phyloP scores from a whole-genome alignment of 2,113 vertebrate genomes.

The Oxyruncus cristatus region DNA sequence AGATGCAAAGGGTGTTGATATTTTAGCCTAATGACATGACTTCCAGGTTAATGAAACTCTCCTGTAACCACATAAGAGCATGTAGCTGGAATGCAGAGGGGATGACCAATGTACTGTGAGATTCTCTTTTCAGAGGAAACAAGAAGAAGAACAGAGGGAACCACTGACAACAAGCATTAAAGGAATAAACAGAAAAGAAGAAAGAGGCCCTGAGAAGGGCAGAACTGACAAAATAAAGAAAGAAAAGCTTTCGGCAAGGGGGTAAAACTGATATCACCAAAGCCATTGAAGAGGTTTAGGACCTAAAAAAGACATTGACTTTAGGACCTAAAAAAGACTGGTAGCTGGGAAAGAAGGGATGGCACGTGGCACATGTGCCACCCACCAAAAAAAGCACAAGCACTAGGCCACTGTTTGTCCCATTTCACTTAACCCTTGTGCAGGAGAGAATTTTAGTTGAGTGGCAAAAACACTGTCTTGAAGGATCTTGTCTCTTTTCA shows the following conservation, averaged over 20 bases:
- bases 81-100: neutral
- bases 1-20: neutral
- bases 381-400: neutral
- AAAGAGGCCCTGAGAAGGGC: neutral
- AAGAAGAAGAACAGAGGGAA: neutral
- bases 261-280: neutral
- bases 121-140: neutral
- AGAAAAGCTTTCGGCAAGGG: neutral
- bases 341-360: neutral
- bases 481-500: neutral
- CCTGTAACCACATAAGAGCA: neutral
- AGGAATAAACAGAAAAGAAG: neutral
- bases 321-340: neutral
- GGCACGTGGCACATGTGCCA: rapidly evolving
- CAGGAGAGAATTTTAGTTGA: neutral
- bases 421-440: neutral
- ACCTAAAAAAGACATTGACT: neutral
- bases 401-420: neutral
- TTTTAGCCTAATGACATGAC: neutral
- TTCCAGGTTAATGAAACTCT: neutral
- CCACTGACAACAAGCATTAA: neutral
- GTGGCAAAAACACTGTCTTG: neutral
- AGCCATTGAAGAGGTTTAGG: neutral
- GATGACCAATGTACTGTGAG: neutral
- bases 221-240: neutral